phyloP scores from a whole-genome alignment of 2,797 vertebrate species.

The Coracias cyanogaster region DNA sequence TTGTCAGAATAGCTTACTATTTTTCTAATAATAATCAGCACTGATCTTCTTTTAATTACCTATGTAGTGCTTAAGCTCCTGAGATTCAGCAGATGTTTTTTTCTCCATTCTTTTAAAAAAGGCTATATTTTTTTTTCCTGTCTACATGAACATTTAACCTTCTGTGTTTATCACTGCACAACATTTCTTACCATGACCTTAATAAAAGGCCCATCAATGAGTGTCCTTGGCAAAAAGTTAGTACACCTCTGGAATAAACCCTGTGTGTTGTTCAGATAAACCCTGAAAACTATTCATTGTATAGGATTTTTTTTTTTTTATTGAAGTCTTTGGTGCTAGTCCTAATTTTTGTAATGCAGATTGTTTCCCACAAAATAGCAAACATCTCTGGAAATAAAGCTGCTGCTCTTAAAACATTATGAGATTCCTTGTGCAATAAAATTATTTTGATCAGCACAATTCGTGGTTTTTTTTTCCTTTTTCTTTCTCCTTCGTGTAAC shows the following conservation, averaged over 20 bases:
- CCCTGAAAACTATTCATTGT: neutral
- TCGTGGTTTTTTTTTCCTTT: neutral
- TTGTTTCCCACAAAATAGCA: slow-evolving; percentile 29
- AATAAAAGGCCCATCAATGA: slow-evolving; percentile 51
- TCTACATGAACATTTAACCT: slow-evolving; percentile 6
- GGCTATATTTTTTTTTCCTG: slow-evolving; percentile 2
- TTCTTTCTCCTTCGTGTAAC: neutral
- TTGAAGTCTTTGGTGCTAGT: neutral
- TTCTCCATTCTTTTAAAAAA: neutral
- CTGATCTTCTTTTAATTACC: slow-evolving; percentile 1
- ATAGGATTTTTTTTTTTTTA: neutral
- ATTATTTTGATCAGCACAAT: neutral
- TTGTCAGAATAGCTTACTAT: neutral
- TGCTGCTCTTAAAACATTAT: slow-evolving; percentile 39
- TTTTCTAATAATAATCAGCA: neutral
- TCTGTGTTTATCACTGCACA: slow-evolving; percentile 32
- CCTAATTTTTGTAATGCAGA: slow-evolving; percentile 28
- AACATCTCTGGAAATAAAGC: slow-evolving; percentile 40
- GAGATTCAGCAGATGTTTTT: neutral
- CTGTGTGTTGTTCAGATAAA: slow-evolving; percentile 4
- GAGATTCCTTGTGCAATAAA: neutral
- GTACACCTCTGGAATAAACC: slow-evolving; percentile 28
- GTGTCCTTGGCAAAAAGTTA: slow-evolving; percentile 51
- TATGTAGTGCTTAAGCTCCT: neutral
- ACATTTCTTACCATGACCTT: slow-evolving; percentile 53